Evolutionary conservation across 2,888 invertebrate species (phyloP).

Genomic region (Stenoptilia bipunctidactyla): DNA sequence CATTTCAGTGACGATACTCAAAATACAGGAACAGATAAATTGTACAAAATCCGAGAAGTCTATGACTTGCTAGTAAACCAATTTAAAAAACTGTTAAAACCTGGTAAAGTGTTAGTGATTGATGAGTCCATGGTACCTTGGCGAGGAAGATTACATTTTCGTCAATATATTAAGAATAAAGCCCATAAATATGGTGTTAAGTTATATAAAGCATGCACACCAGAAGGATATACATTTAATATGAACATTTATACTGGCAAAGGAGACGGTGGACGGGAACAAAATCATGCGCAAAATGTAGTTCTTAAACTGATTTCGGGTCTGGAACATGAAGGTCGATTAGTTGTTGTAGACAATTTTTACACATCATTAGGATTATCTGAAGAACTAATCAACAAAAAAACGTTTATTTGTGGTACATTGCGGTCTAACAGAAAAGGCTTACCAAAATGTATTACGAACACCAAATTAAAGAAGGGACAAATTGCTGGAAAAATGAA

Average conservation of each 20-base stretch:
- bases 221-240: conserved; percentile 20
- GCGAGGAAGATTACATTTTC: conserved; percentile 23
- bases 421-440: conserved; percentile 18
- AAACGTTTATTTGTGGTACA: conserved; percentile 20
- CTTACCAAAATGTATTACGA: conserved; percentile 17
- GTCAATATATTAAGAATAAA: conserved; percentile 27
- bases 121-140: conserved; percentile 29
- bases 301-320: conserved; percentile 12
- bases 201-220: conserved; percentile 26
- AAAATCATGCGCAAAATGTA: conserved; percentile 7
- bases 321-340: conserved; percentile 16
- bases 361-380: conserved; percentile 21
- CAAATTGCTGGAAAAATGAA: conserved; percentile 20
- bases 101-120: conserved; percentile 22
- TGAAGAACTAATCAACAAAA: conserved; percentile 15
- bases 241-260: conserved; percentile 20
- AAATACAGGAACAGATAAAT: conserved; percentile 9
- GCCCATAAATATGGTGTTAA: conserved; percentile 26
- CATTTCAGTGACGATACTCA: conserved; percentile 19
- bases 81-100: conserved; percentile 16
- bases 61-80: conserved; percentile 9
- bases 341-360: conserved; percentile 23
- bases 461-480: conserved; percentile 19
- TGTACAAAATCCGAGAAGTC: conserved; percentile 15
- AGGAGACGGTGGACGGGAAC: conserved; percentile 9